Base-by-base conservation (phyloP, 2,888 invertebrate genomes). In the Bursaphelenchus okinawaensis region DNA sequence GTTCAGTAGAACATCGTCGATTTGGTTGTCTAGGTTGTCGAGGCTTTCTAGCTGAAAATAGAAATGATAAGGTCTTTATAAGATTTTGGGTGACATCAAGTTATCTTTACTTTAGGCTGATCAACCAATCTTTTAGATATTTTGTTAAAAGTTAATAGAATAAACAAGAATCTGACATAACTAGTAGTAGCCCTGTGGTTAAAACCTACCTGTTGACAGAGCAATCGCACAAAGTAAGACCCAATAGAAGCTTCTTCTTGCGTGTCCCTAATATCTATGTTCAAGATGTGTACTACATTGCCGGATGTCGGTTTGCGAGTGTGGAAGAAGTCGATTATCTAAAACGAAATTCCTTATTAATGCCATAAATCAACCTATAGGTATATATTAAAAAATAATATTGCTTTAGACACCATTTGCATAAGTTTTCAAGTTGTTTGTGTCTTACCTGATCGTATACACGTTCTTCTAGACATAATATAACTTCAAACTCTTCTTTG, bases 171-270 rank as follows among this genome's bases (percentile, higher is more conserved):
- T 20, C 50, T 31, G 29, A 12, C 20, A 51, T 20, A 60, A 31
- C 28, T 7, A 27, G 4, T 3, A 19, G 4, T 52, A 8, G 16
- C 19, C 12, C 16, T 58, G 12, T 7, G 26, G 23, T 52, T 7
- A 50, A 8, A 3, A 26, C 83, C 84, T 87, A 91, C 90, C 89
- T 91, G 89, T 63, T 89, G 89, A 74, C 93, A 91, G 86, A 99
- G 88, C 85, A 98, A 95, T 85, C 92, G 92, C 74, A 99, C 94
- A 76, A 95, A 87, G 86, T 96, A 95, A 31, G 98, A 96, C 72
- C 98, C 98, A 82, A 98, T 90, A 3, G 96, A 93, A 0, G 98
- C 98, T 85, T 99, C 98, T 84, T 99, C 98, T 74, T 96, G 93
- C 85, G 98, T 99, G 86, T 99, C 98, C 84, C 93, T 93, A 78